Conservation (phyloP, 1,140 invertebrate species). For the Metaphire vulgaris region DNA sequence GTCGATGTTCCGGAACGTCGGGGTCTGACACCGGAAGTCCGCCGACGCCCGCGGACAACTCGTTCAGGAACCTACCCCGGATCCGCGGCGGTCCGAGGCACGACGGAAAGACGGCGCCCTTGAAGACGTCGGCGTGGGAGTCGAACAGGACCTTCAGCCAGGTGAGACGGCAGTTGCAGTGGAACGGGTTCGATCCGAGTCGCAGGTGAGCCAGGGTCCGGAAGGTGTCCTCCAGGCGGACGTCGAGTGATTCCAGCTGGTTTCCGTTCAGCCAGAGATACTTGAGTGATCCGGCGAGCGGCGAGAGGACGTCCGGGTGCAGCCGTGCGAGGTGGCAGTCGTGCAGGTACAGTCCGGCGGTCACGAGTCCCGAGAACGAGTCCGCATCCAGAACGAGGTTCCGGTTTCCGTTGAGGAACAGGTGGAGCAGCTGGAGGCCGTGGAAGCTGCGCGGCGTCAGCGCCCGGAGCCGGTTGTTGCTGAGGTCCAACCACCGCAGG, state of each 20-base stretch:
- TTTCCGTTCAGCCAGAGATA: conserved; percentile 46
- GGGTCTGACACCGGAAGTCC: conserved; percentile 47
- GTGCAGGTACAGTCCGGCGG: conserved; percentile 47
- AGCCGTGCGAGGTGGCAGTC: conserved; percentile 42
- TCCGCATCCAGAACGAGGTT: conserved; percentile 39
- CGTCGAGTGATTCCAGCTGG: conserved; percentile 40
- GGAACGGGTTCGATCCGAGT: conserved; percentile 45
- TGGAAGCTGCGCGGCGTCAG: conserved; percentile 46
- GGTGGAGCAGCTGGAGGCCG: conserved; percentile 43
- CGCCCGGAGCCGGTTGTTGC: conserved; percentile 43
- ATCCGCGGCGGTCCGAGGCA: conserved; percentile 40
- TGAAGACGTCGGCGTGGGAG: conserved; percentile 35
- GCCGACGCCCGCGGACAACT: conserved; percentile 34
- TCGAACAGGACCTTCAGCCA: conserved; percentile 46
- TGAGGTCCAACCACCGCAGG: conserved; percentile 47
- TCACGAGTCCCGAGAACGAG: conserved; percentile 44
- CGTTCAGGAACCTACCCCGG: conserved; percentile 36
- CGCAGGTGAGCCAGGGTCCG: conserved; percentile 42
- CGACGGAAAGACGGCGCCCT: conserved; percentile 37
- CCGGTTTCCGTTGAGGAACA: conserved; percentile 48
- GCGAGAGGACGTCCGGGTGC: conserved; percentile 41
- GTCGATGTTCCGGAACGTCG: conserved; percentile 48
- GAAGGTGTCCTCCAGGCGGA: conserved; percentile 41
- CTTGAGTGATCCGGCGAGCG: conserved; percentile 43
- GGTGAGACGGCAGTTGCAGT: conserved; percentile 47